Base-by-base conservation (phyloP, 2,888 invertebrate genomes). In the Melieria omissa region DNA sequence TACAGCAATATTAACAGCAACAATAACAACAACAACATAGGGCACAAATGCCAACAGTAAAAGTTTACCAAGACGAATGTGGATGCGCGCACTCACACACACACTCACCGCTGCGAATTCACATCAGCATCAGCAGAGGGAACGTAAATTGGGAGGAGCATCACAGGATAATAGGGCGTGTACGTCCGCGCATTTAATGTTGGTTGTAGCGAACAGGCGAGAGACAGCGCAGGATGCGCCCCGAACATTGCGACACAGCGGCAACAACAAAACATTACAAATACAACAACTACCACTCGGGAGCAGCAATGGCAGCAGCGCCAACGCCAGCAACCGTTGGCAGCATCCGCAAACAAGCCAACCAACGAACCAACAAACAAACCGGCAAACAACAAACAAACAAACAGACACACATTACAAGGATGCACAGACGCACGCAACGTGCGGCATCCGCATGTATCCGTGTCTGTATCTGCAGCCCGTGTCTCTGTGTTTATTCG, bases 131-230 rank as follows among this genome's bases (percentile, higher is more conserved):
- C 45, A 58, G 49, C 46, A 45, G 42, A 62, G 58, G 47, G 60
- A n/a, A 57, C 52, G 62, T 29, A 73, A 77, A 73, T 74, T 78
- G 81, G 82, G 82, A 82, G 82, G 81, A 81, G 82, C 81, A 80
- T 78, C 75, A 74, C 80, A 83, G 82, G 83, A 85, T 83, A 84
- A 81, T 80, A 84, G 84, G 86, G 86, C 86, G 86, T 82, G 79
- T 80, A 85, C 82, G 81, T 83, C 85, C 81, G 84, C 80, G 78
- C 80, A 81, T 83, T 79, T 79, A 83, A 81, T 83, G 81, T 82
- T 76, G 61, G 44, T 8, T 44, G 45, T 41, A 45, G 63, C 44
- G 46, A 55, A 4, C 44, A 61, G 16, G 42, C 44, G 47, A 52
- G 62, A 69, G 58, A 60, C 70, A 65, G 58, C 72, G 73, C 73